Evolutionary conservation across 2,113 vertebrate species (phyloP).

Genomic region (Amphiprion ocellaris): DNA sequence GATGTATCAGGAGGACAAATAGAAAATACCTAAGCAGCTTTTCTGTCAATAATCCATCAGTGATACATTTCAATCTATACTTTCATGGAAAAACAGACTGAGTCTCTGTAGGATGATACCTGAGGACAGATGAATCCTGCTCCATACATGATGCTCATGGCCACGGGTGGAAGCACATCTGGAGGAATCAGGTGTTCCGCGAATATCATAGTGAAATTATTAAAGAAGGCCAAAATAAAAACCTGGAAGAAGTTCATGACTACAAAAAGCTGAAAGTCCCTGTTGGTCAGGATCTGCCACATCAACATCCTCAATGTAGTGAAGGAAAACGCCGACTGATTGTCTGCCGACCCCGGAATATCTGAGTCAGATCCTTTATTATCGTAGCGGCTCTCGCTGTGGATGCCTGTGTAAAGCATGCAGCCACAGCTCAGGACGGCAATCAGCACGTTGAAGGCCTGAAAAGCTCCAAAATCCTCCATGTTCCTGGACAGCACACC

Average conservation of each 20-base stretch:
- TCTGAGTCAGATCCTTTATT: slow-evolving; percentile 38
- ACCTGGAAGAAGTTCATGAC: slow-evolving; percentile 94
- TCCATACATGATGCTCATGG: slow-evolving; percentile 91
- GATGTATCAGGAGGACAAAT: too few species aligned
- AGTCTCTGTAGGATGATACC: slow-evolving; percentile 71
- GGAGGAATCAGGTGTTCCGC: slow-evolving; percentile 89
- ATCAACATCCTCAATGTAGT: slow-evolving; percentile 79
- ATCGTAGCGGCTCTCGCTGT: slow-evolving; percentile 85
- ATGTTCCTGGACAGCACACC: slow-evolving; percentile 89
- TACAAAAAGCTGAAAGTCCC: slow-evolving; percentile 90
- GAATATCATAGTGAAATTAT: slow-evolving; percentile 95
- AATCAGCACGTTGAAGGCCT: slow-evolving; percentile 78
- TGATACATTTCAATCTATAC: not conserved
- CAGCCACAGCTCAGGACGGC: slow-evolving; percentile 84
- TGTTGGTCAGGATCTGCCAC: slow-evolving; percentile 88
- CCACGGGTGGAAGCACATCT: slow-evolving; percentile 84
- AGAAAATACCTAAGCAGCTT: not conserved
- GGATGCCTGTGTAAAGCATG: slow-evolving; percentile 88
- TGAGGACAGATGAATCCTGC: slow-evolving; percentile 93
- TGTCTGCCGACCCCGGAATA: not conserved
- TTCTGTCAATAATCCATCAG: too few species aligned
- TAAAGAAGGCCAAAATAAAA: slow-evolving; percentile 90
- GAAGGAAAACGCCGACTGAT: slow-evolving; percentile 73
- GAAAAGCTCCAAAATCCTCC: slow-evolving; percentile 88
- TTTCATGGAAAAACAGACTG: not conserved